Evolutionary conservation across 2,113 vertebrate species (phyloP).

Genomic region (Paradoxurus hermaphroditus): DNA sequence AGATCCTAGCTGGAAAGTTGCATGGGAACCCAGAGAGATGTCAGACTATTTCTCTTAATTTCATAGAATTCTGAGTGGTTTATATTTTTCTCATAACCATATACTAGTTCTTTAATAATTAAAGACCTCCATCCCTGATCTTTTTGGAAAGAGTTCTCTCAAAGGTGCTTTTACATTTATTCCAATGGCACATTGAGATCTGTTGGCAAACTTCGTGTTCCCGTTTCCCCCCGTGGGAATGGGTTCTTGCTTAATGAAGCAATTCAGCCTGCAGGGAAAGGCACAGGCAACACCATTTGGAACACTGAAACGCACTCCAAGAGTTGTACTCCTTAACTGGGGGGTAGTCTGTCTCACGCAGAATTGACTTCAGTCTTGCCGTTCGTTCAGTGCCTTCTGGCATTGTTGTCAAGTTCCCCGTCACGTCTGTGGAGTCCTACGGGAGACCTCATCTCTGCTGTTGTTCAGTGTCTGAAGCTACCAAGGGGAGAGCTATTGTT

Average conservation of each 20-base stretch:
- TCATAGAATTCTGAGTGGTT: not conserved
- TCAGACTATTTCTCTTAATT: not conserved
- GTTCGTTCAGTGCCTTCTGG: not conserved
- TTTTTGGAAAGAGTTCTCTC: not conserved
- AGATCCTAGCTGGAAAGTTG: not conserved
- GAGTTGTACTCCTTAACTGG: not conserved
- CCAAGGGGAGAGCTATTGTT: slow-evolving; percentile 20
- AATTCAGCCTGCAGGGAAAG: not conserved
- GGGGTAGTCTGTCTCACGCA: not conserved
- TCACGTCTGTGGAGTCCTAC: not conserved
- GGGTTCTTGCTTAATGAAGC: not conserved
- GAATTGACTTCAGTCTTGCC: slow-evolving; percentile 6
- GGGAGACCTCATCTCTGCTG: not conserved
- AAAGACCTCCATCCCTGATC: not conserved
- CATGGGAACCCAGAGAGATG: not conserved
- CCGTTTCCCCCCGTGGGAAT: not conserved
- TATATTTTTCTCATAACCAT: not conserved
- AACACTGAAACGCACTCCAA: not conserved
- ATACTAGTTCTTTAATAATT: not conserved
- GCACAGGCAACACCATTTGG: not conserved
- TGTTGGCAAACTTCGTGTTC: not conserved
- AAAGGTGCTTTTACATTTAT: not conserved
- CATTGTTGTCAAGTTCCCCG: not conserved
- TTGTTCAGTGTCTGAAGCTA: slow-evolving; percentile 41
- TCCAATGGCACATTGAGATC: not conserved